These are phyloP conservation scores for Gulo gulo DNA, from an alignment of 2,113 vertebrate species.

Conservation along the genomic window DNA sequence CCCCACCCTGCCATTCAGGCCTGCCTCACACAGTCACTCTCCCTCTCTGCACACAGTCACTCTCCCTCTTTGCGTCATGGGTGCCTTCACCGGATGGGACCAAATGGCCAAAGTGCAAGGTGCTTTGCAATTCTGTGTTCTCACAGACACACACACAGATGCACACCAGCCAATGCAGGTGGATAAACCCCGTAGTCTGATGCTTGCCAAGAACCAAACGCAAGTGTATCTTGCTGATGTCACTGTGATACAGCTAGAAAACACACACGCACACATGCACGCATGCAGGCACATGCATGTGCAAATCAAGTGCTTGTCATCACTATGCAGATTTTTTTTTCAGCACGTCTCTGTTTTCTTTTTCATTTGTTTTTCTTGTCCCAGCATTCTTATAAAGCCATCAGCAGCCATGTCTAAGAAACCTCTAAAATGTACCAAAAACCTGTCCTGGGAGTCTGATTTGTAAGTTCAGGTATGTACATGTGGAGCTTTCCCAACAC, in stretches of 20 bases:
- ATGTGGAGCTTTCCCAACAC: not conserved
- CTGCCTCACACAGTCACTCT: not conserved
- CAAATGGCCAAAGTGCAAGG: not conserved
- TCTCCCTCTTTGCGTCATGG: not conserved
- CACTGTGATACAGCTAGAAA: not conserved
- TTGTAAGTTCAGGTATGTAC: not conserved
- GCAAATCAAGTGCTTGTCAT: not conserved
- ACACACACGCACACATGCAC: not conserved
- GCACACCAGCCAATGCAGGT: not conserved
- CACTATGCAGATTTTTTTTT: not conserved
- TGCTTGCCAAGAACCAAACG: not conserved
- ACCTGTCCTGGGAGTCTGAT: not conserved
- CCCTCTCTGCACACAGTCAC: too few species aligned
- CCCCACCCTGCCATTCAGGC: rapidly evolving
- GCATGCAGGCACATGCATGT: too few species aligned
- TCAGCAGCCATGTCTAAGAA: not conserved
- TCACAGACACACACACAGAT: not conserved
- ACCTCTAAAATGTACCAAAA: not conserved
- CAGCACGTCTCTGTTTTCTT: not conserved
- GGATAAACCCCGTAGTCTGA: not conserved
- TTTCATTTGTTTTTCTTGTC: not conserved
- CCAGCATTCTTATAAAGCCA: not conserved
- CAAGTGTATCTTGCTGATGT: not conserved
- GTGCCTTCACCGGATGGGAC: not conserved
- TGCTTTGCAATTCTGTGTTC: not conserved